phyloP scores from a whole-genome alignment of 2,888 invertebrate species.

The Pimpla rufipes region DNA sequence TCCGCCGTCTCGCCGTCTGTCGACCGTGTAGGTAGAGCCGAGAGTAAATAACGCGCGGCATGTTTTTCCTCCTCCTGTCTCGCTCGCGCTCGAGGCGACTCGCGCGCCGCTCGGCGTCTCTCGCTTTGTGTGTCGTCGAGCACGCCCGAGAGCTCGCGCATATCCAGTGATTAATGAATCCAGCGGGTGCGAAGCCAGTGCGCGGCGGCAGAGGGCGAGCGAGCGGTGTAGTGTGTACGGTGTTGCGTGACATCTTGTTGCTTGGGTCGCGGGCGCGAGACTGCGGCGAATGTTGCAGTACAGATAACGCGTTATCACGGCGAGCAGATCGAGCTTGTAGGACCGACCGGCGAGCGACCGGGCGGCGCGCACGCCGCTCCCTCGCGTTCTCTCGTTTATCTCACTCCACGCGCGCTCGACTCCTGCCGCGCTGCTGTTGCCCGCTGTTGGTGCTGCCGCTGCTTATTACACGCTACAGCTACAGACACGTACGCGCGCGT shows the following conservation, averaged over 20 bases:
- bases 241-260: conserved; percentile 51
- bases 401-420: background rate
- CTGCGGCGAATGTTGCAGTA: conserved; percentile 43
- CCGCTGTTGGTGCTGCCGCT: background rate
- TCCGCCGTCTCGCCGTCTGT: too few relatives aligned
- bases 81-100: too few relatives aligned
- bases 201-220: background rate
- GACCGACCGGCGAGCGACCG: background rate
- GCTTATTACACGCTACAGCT: conserved; percentile 15
- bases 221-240: background rate
- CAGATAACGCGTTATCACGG: conserved; percentile 37
- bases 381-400: background rate
- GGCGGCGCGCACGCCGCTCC: background rate
- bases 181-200: too few relatives aligned
- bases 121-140: background rate
- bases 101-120: too few relatives aligned
- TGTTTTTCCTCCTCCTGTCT: too few relatives aligned
- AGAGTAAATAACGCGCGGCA: too few relatives aligned
- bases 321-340: conserved; percentile 31
- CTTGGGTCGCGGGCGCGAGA: conserved; percentile 19
- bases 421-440: too few relatives aligned
- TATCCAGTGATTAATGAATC: conserved; percentile 36
- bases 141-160: conserved; percentile 1
- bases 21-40: too few relatives aligned
- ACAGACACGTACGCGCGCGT: background rate